Evolutionary conservation across 2,797 vertebrate genomes (phyloP).

Genomic region (Tarsius wallacei): DNA sequence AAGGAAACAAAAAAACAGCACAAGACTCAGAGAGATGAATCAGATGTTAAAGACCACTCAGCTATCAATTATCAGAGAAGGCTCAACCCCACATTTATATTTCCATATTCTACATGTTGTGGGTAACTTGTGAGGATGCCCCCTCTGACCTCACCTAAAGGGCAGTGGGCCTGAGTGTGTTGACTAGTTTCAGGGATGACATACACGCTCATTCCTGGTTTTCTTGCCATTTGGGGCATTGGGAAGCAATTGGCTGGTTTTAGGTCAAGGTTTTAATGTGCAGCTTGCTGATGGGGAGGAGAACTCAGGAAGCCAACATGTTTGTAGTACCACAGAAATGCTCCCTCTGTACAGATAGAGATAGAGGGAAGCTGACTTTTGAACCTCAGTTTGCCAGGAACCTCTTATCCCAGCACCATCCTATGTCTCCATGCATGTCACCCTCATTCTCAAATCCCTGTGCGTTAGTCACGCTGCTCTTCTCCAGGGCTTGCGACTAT

Average conservation of each 20-base stretch:
- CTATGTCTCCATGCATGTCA: neutral
- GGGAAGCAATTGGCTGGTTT: neutral
- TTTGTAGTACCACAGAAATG: neutral
- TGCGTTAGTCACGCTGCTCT: rapidly evolving
- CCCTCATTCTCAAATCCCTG: neutral
- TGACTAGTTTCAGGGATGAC: rapidly evolving
- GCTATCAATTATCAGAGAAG: neutral
- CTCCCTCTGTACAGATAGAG: neutral
- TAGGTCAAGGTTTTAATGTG: neutral
- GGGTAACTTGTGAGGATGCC: neutral
- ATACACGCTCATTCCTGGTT: no score
- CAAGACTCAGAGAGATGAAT: neutral
- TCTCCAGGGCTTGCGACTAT: rapidly evolving
- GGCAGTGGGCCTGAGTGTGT: no score
- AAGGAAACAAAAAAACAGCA: neutral
- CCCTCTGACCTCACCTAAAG: rapidly evolving
- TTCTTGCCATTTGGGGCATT: neutral
- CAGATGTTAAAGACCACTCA: neutral
- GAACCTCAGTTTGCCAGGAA: neutral
- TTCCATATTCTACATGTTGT: rapidly evolving
- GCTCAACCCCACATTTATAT: no score
- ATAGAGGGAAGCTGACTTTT: neutral
- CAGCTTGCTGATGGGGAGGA: neutral
- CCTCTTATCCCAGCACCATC: neutral
- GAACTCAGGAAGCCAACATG: neutral